Evolutionary conservation across 2,797 vertebrate genomes (phyloP).

Genomic region (Melopsittacus undulatus): DNA sequence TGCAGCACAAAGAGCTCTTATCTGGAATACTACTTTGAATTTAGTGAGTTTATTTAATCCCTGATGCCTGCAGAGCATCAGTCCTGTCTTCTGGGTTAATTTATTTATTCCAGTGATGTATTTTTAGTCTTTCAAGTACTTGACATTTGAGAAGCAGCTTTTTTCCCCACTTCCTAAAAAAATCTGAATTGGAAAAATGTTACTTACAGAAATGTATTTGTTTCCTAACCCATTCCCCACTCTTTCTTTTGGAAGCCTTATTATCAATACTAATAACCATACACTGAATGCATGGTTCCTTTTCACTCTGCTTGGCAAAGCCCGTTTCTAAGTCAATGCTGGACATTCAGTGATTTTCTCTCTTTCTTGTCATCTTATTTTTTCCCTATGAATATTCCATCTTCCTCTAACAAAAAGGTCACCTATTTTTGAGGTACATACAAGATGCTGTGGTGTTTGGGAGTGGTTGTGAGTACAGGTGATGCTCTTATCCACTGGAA

Average conservation of each 20-base stretch:
- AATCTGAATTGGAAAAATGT: background rate
- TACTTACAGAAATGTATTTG: background rate
- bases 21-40: constrained; percentile 52
- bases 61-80: constrained; percentile 44
- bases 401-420: background rate
- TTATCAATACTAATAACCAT: background rate
- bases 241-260: background rate
- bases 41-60: constrained; percentile 54
- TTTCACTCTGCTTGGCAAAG: background rate
- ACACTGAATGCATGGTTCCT: background rate
- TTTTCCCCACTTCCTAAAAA: background rate
- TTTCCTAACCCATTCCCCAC: background rate
- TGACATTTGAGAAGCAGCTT: constrained; percentile 31
- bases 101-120: constrained; percentile 53
- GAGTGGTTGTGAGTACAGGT: background rate
- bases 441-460: background rate
- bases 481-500: background rate
- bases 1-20: constrained; percentile 62
- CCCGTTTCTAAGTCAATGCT: background rate
- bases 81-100: constrained; percentile 43
- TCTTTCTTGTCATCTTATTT: background rate
- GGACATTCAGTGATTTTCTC: background rate
- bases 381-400: background rate
- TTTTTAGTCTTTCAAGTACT: constrained; percentile 55
- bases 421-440: background rate